These are phyloP conservation scores for Sinotaia quadrata DNA, from an alignment of 2,888 invertebrate genomes.

Conservation along the genomic window DNA sequence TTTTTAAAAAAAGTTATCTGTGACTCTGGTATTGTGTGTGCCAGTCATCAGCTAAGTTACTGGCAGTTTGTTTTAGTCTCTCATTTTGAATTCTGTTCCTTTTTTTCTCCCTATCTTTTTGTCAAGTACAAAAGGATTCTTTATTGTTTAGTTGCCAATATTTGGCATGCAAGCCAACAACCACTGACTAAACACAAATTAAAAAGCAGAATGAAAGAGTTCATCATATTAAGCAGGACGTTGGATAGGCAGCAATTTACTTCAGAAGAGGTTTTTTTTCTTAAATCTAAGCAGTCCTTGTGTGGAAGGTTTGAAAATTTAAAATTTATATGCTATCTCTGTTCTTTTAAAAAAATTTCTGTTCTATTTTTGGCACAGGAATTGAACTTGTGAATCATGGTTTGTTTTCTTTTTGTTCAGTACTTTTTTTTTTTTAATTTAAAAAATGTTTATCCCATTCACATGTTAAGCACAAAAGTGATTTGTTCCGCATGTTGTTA, in stretches of 20 bases:
- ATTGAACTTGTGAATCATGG: background rate
- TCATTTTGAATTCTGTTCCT: background rate
- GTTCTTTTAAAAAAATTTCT: too few species aligned
- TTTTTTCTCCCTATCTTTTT: slow-evolving; percentile 1
- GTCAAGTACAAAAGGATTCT: slow-evolving; percentile 15
- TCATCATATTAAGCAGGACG: slow-evolving; percentile 7
- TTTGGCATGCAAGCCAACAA: slow-evolving; percentile 10
- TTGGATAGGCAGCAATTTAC: slow-evolving; percentile 29
- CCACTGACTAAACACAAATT: background rate
- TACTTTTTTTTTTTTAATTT: background rate
- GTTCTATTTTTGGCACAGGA: background rate
- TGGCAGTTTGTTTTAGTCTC: background rate
- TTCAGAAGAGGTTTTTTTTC: slow-evolving; percentile 4
- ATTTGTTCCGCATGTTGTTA: too few species aligned
- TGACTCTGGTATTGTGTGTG: too few species aligned
- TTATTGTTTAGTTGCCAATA: slow-evolving; percentile 13
- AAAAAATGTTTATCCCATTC: background rate
- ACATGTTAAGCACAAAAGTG: too few species aligned
- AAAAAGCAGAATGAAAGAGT: slow-evolving; percentile 10
- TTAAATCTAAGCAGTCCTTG: slow-evolving; percentile 9
- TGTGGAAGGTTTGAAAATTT: background rate
- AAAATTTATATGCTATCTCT: background rate
- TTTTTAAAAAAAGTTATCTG: too few species aligned
- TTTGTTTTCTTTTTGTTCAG: background rate
- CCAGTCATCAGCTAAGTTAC: too few species aligned